Percentiles rank a stretch among this genome's conserved stretches.
phyloP scores from a whole-genome alignment of 2,888 invertebrate genomes.

The Microplitis deprimator region DNA sequence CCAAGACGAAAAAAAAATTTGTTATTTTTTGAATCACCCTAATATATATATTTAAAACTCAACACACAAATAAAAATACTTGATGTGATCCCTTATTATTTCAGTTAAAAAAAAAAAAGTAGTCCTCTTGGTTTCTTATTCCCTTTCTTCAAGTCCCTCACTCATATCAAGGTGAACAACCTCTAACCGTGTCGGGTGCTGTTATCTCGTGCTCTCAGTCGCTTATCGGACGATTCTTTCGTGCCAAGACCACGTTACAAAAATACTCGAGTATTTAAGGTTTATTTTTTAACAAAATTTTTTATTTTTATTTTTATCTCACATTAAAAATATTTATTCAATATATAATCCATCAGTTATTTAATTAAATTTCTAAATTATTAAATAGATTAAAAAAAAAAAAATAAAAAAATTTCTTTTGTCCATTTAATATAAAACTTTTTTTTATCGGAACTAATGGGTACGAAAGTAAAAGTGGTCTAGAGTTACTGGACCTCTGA shows the following conservation, averaged over 20 bases:
- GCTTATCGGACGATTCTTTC: conserved; percentile 59
- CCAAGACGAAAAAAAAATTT: too few relatives aligned
- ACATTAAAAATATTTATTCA: background rate
- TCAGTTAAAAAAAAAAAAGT: background rate
- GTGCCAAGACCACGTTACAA: conserved; percentile 39
- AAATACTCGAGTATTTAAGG: conserved; percentile 32
- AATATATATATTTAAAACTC: too few relatives aligned
- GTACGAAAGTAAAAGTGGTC: conserved; percentile 66
- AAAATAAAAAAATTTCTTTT: background rate
- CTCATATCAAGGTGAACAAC: conserved; percentile 67
- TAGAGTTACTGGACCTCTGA: conserved; percentile 38
- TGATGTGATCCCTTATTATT: background rate
- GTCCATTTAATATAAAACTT: background rate
- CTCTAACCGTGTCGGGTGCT: conserved; percentile 67
- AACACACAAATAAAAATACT: too few relatives aligned
- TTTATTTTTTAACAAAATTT: background rate
- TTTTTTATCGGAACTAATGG: conserved; percentile 8
- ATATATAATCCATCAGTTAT: background rate
- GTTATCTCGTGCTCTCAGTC: conserved; percentile 63
- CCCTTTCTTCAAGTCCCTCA: conserved; percentile 24
- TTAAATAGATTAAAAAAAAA: background rate
- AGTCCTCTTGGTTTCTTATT: conserved; percentile 14
- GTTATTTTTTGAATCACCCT: too few relatives aligned
- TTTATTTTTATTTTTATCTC: conserved; percentile 16
- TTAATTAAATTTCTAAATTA: background rate